phyloP scores from a whole-genome alignment of 2,113 vertebrate genomes.

The Eptesicus fuscus region DNA sequence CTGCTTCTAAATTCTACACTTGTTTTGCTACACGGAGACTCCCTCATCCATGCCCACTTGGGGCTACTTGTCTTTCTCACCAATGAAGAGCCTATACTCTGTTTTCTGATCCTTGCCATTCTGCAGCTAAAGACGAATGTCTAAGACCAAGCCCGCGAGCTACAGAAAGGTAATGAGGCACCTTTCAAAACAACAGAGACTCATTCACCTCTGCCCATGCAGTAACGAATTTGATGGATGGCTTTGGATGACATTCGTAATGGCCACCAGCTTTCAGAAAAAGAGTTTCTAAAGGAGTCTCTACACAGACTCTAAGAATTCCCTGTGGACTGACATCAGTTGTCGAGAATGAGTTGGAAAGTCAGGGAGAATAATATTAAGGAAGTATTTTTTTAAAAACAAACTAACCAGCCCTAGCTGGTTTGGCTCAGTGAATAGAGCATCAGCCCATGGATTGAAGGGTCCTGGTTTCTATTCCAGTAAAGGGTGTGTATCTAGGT shows the following conservation, averaged over 20 bases:
- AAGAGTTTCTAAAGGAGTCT: conserved; percentile 23
- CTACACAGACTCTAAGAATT: conserved; percentile 22
- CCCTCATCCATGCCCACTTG: not conserved
- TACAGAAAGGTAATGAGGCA: not conserved
- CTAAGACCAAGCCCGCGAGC: not conserved
- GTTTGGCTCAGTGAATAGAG: not conserved
- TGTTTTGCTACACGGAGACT: not conserved
- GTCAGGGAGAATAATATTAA: conserved; percentile 47
- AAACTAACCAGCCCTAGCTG: not conserved
- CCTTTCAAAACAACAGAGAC: not conserved
- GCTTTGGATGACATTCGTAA: conserved; percentile 45
- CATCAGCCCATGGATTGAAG: no score
- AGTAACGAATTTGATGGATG: not conserved
- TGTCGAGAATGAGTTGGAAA: conserved; percentile 42
- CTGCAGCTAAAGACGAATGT: not conserved
- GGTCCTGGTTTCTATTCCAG: no score
- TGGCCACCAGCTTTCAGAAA: conserved; percentile 21
- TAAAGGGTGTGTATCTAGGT: no score
- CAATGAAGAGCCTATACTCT: conserved; percentile 29
- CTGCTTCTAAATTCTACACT: conserved; percentile 15
- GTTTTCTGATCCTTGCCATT: not conserved
- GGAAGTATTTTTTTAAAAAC: not conserved
- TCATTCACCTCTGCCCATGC: not conserved
- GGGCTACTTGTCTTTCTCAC: not conserved
- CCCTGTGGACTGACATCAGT: conserved; percentile 40